A percentile compares a stretch with the other conserved stretches of the same genome.
Evolutionary conservation across 2,797 vertebrate genomes (phyloP).

Genomic region (Anableps anableps): DNA sequence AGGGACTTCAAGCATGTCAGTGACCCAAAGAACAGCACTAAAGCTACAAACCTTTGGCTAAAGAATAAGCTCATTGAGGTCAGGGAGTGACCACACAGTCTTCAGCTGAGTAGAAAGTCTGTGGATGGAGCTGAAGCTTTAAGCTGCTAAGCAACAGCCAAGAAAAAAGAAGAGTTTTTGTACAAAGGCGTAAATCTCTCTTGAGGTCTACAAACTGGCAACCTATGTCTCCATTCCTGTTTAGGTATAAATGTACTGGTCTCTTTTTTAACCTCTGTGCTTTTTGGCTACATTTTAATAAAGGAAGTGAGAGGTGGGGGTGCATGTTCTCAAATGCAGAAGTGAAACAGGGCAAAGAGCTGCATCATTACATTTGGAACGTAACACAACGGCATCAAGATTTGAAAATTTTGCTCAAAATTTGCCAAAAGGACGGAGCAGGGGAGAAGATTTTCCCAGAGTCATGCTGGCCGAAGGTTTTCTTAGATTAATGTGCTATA

Average conservation of each 20-base stretch:
- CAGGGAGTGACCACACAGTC: neutral
- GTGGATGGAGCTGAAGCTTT: neutral
- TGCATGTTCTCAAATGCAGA: conserved; percentile 54
- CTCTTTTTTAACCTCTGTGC: conserved; percentile 7
- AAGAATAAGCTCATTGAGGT: neutral
- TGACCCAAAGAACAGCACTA: neutral
- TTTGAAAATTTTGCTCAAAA: neutral
- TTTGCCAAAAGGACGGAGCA: neutral
- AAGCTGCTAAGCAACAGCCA: neutral
- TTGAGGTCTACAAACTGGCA: neutral
- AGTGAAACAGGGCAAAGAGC: conserved; percentile 65
- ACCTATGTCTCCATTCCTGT: neutral
- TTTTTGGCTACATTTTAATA: conserved; percentile 34
- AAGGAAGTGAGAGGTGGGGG: conserved; percentile 65
- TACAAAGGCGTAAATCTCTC: neutral
- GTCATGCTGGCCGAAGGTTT: conserved; percentile 74
- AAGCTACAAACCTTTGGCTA: neutral
- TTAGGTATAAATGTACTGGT: neutral
- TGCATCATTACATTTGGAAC: neutral
- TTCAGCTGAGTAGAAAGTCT: neutral
- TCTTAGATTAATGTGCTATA: conserved; percentile 62
- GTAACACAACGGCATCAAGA: neutral
- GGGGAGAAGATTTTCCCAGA: neutral
- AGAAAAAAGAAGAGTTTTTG: neutral
- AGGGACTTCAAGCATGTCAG: neutral